These are phyloP conservation scores for Tragelaphus imberbis DNA, from an alignment of 2,113 vertebrate genomes.

Conservation along the genomic window DNA sequence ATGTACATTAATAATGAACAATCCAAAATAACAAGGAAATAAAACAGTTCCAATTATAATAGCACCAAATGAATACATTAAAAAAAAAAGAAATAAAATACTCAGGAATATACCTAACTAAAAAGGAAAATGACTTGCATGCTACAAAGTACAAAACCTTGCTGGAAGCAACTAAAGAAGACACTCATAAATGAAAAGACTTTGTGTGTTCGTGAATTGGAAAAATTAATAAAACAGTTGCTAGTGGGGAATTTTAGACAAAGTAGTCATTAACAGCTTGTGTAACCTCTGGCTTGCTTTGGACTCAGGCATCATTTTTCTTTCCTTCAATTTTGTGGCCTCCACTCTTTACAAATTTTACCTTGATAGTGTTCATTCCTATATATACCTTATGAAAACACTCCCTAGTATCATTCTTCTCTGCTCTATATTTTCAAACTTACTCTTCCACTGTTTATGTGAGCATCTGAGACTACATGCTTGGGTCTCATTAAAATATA, in stretches of 20 bases:
- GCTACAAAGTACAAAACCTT: neutral
- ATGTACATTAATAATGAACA: neutral
- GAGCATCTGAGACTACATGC: neutral
- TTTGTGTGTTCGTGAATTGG: neutral
- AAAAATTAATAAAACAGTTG: neutral
- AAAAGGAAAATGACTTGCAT: neutral
- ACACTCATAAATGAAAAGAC: neutral
- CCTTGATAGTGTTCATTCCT: neutral
- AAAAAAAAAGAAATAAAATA: neutral
- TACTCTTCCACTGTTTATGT: neutral
- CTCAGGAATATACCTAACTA: neutral
- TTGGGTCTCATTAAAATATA: neutral
- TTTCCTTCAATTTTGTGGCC: neutral
- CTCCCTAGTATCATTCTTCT: neutral
- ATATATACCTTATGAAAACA: neutral
- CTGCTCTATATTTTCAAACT: neutral
- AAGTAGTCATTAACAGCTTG: neutral
- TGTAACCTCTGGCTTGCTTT: neutral
- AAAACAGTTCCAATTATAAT: neutral
- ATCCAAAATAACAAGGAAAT: neutral
- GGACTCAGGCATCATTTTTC: neutral
- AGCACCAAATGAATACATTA: neutral
- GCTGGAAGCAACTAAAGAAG: neutral
- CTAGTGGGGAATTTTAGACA: neutral
- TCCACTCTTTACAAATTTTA: neutral